Evolutionary conservation across 2,113 vertebrate species (phyloP), one percentile per base, ranked within the genome.

Genomic region (Odontophorus gujanensis): DNA sequence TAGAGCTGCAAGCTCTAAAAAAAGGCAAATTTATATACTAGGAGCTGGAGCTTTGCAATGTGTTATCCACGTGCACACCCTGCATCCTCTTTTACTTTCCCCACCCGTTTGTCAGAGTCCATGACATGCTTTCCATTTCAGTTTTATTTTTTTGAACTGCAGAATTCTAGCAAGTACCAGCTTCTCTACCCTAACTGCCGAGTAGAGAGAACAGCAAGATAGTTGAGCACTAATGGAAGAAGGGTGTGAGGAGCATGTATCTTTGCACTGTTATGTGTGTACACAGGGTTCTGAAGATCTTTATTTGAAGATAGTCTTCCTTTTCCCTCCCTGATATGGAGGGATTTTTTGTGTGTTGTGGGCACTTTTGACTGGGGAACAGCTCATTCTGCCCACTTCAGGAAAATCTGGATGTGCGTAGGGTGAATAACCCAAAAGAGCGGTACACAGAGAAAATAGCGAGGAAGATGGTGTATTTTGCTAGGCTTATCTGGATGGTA

Each of bases 211-310:
- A 45, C 57, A 83, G n/a, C 55, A 72, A 57, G 28, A 28, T 18
- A 14, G 5, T 38, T 79, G n/a, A 36, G 25, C 7, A 86, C 30
- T 58, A 22, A 1, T 20, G 45, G 9, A 76, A 5, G 38, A 78
- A 89, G 45, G 50, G 16, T 22, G 6, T 53, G 5, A 5, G 1
- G 12, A 53, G 22, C 26, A 17, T 0, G 0, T 48, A 58, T 19
- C 80, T 20, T 32, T 74, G 10, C 32, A 11, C 28, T 51, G 32
- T 38, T 72, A 32, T 0, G 6, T 45, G 22, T 16, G 47, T 38
- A 25, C 11, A 28, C 11, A 38, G 38, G 50, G 3, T 50, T 91
- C 34, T 75, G 66, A 59, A 42, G 8, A n/a, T 45, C 71, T 67
- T 34, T 75, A 61, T 51, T 53, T 58, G 58, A 45, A 0, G 5